Percentiles rank a stretch among this genome's conserved stretches.
These are phyloP conservation scores for Thecocarcelia acutangulata DNA, from an alignment of 2,888 invertebrate species.

Conservation along the genomic window DNA sequence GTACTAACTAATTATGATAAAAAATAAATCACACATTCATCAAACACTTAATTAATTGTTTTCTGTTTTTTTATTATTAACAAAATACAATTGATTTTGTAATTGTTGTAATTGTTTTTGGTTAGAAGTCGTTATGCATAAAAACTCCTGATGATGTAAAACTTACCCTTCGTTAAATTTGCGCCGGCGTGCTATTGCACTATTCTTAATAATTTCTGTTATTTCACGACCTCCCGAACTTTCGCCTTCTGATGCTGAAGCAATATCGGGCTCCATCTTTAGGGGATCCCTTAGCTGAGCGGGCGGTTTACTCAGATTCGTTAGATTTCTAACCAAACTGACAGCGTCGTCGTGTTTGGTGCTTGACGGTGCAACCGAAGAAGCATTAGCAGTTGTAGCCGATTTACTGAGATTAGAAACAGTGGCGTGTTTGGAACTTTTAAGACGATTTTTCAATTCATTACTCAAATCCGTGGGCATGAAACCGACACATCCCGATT, in stretches of 20 bases:
- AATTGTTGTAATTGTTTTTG: neutral
- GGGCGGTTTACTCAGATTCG: constrained; percentile 76
- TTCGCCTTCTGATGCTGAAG: constrained; percentile 82
- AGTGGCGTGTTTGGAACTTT: constrained; percentile 79
- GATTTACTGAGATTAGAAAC: constrained; percentile 80
- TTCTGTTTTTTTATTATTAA: constrained; percentile 30
- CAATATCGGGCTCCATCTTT: constrained; percentile 66
- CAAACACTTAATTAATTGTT: constrained; percentile 9
- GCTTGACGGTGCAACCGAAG: constrained; percentile 22
- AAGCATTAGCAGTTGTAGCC: constrained; percentile 76
- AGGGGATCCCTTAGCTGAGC: constrained; percentile 53
- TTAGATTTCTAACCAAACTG: constrained; percentile 79
- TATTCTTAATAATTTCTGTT: constrained; percentile 82
- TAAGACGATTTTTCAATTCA: constrained; percentile 80
- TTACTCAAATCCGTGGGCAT: constrained; percentile 80
- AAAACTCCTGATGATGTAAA: constrained; percentile 29
- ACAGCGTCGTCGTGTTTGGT: constrained; percentile 79
- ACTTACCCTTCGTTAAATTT: constrained; percentile 83
- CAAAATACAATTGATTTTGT: constrained; percentile 9
- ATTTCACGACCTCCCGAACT: constrained; percentile 82
- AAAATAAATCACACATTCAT: constrained; percentile 40
- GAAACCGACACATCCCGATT: constrained; percentile 77
- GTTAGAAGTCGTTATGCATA: neutral
- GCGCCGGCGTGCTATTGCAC: constrained; percentile 81
- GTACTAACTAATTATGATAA: constrained; percentile 5